Evolutionary conservation across 2,113 vertebrate species (phyloP), one percentile per base, ranked within the genome.

Genomic region (Oostethus manadensis): DNA sequence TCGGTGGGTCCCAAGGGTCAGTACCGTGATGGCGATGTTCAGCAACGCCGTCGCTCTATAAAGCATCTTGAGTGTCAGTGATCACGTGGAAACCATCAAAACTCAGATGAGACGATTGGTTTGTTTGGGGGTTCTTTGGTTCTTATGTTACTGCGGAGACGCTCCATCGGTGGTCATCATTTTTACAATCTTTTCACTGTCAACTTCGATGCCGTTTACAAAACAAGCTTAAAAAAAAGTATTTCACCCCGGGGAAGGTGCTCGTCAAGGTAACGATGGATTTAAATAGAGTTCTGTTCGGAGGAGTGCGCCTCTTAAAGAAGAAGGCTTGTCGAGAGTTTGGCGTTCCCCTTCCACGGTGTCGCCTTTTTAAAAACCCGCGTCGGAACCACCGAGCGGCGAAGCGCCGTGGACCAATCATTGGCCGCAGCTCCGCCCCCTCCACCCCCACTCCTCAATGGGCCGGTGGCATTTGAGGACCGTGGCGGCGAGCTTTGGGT

Each of bases 391-490:
- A 38, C 29, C 22, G 16, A 69, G 51, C 14, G 61, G 70, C 17
- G 18, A 51, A 64, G 67, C 8, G 2, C 11, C 10, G 13, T 51
- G 21, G 4, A 62, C 85, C 88, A 87, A 79, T 87, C 45, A 45
- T 11, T 57, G 35, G 38, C 11, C 1, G 17, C 6, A 21, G 66
- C 48, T 54, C 70, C 43, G 45, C 71, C 74, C 60, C 70, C 45
- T 60, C 29, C 71, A 72, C 60, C 70, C 45, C 58, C 29, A 59
- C 62, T 66, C 49, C 45, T 55, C 49, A 44, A 76, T 57, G 64
- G 71, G 69, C 64, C 61, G 76, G 67, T 84, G 89, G 89, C 90
- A 90, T 91, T 91, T 90, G 80, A 79, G 71, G 59, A 84, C 86
- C 84, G 87, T 88, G 84, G 81, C 68, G 66, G 81, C 56, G 74